Percentiles rank a stretch among this genome's conserved stretches.
These are phyloP conservation scores for Balearica regulorum DNA, from an alignment of 2,797 vertebrate species.

Conservation along the genomic window DNA sequence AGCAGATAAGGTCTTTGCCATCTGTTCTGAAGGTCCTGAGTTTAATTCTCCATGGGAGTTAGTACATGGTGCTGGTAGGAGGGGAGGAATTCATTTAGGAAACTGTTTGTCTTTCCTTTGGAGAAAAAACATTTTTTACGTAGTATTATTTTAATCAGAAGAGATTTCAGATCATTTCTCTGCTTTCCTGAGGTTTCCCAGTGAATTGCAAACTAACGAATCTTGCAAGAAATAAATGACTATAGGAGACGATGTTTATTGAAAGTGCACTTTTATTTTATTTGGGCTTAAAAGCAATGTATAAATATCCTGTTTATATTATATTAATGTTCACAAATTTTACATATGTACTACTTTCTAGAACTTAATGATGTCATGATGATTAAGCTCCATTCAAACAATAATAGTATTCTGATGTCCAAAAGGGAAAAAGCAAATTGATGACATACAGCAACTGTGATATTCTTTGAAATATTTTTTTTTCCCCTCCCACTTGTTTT, in stretches of 20 bases:
- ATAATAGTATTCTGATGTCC: not conserved
- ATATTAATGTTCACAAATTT: not conserved
- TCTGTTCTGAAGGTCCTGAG: constrained; percentile 66
- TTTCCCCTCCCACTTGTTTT: not conserved
- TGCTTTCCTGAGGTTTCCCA: not conserved
- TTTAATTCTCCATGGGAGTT: constrained; percentile 69
- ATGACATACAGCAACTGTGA: not conserved
- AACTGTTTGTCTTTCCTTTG: constrained; percentile 20
- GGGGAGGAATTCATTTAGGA: constrained; percentile 25
- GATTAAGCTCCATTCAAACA: not conserved
- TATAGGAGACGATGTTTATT: not conserved
- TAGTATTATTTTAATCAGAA: constrained; percentile 22
- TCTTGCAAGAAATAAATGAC: not conserved
- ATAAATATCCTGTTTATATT: not conserved
- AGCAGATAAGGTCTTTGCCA: constrained; percentile 61
- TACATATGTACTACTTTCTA: not conserved
- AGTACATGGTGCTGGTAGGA: not conserved
- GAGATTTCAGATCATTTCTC: not conserved
- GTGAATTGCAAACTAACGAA: not conserved
- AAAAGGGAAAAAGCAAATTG: not conserved
- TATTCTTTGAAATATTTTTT: not conserved
- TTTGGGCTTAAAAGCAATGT: not conserved
- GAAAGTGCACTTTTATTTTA: not conserved
- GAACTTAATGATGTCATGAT: not conserved
- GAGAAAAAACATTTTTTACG: not conserved